phyloP scores from a whole-genome alignment of 2,888 invertebrate species.

The Lampropteryx suffumata region DNA sequence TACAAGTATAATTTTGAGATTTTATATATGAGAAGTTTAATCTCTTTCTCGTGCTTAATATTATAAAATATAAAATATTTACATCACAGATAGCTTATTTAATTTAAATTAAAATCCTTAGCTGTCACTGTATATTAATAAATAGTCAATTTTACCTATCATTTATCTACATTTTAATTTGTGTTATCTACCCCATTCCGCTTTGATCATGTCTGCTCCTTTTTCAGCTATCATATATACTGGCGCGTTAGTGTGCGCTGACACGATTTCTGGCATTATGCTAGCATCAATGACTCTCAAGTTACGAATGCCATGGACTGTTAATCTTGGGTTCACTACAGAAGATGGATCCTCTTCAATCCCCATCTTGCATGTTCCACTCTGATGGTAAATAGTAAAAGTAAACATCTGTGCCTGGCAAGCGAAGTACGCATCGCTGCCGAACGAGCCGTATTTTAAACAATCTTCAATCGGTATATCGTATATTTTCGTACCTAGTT shows the following conservation, averaged over 20 bases:
- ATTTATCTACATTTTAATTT: not conserved
- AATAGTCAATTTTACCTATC: slow-evolving; percentile 8
- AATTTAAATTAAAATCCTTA: slow-evolving; percentile 2
- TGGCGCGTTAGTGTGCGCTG: slow-evolving; percentile 90
- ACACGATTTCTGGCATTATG: slow-evolving; percentile 89
- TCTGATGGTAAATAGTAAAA: slow-evolving; percentile 87
- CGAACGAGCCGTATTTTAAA: slow-evolving; percentile 76
- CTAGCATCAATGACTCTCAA: slow-evolving; percentile 91
- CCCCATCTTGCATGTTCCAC: slow-evolving; percentile 87
- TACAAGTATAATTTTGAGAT: no score
- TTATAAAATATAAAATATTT: slow-evolving; percentile 14
- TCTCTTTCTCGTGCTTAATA: no score
- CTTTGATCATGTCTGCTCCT: slow-evolving; percentile 87
- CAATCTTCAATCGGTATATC: slow-evolving; percentile 84
- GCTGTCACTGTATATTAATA: slow-evolving; percentile 9
- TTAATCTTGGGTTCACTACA: slow-evolving; percentile 85
- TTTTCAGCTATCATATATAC: slow-evolving; percentile 92
- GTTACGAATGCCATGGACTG: slow-evolving; percentile 85
- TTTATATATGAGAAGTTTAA: no score
- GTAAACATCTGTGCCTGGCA: slow-evolving; percentile 86
- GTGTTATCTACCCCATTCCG: slow-evolving; percentile 65
- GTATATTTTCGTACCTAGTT: slow-evolving; percentile 83
- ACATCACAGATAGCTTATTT: slow-evolving; percentile 43
- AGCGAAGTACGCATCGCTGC: slow-evolving; percentile 86
- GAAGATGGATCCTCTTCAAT: slow-evolving; percentile 77